These are phyloP conservation scores for Agrilus cyanescens DNA, from an alignment of 2,888 invertebrate species.

Conservation along the genomic window DNA sequence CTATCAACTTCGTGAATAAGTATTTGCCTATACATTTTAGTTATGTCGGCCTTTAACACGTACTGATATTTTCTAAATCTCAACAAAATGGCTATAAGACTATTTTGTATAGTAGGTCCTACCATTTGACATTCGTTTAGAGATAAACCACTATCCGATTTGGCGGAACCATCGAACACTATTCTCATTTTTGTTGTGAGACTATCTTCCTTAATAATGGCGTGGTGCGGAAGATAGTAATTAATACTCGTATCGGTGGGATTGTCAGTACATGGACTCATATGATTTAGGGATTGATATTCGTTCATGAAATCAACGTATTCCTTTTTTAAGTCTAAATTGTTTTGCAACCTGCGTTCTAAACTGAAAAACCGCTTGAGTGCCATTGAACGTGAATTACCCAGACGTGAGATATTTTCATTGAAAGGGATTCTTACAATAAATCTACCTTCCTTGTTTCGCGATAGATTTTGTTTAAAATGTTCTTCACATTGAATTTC, in stretches of 20 bases:
- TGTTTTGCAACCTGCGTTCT: slow-evolving; percentile 12
- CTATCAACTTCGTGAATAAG: too few relatives aligned
- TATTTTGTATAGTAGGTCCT: slow-evolving; percentile 16
- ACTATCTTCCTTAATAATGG: slow-evolving; percentile 19
- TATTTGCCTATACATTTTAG: too few relatives aligned
- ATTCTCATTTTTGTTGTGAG: slow-evolving; percentile 21
- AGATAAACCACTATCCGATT: too few relatives aligned
- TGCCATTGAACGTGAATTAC: slow-evolving; percentile 15
- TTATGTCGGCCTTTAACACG: too few relatives aligned
- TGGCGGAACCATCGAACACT: slow-evolving; percentile 21
- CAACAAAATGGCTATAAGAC: slow-evolving; percentile 12
- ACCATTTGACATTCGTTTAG: too few relatives aligned
- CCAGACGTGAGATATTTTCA: slow-evolving; percentile 7
- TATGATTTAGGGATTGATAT: slow-evolving; percentile 2
- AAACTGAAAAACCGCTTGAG: slow-evolving; percentile 12
- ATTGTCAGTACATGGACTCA: background rate
- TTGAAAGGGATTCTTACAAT: slow-evolving; percentile 18
- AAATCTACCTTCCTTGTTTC: slow-evolving; percentile 16
- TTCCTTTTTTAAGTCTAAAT: slow-evolving; percentile 11
- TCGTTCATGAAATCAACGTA: slow-evolving; percentile 7
- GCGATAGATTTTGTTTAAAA: slow-evolving; percentile 13
- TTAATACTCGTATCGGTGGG: background rate
- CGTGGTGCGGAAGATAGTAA: slow-evolving; percentile 22
- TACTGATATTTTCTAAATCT: background rate
- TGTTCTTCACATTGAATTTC: slow-evolving; percentile 17